Evolutionary conservation across 2,888 invertebrate genomes (phyloP).

Genomic region (Phyto melanocephala): DNA sequence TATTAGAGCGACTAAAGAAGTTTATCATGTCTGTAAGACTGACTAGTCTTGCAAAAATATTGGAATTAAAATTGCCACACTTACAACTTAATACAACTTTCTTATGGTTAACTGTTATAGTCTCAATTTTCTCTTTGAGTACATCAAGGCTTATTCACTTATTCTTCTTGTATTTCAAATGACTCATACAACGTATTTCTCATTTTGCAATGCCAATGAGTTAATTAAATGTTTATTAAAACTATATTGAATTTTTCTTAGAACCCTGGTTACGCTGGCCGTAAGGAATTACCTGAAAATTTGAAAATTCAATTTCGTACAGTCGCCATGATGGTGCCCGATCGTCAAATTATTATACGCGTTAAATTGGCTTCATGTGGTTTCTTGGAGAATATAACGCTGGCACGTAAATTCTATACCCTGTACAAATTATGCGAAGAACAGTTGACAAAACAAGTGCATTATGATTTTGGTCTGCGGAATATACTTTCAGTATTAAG

Average conservation of each 20-base stretch:
- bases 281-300: constrained; percentile 97
- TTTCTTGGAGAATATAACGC: constrained; percentile 95
- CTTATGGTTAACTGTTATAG: too few species aligned
- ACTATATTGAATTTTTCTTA: constrained; percentile 74
- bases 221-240: background rate
- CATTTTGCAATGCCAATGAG: too few species aligned
- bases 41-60: too few species aligned
- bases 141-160: too few species aligned
- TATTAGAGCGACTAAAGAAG: too few species aligned
- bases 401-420: constrained; percentile 97
- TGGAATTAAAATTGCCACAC: too few species aligned
- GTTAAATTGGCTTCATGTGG: constrained; percentile 98
- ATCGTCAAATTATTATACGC: constrained; percentile 96
- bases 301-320: constrained; percentile 98
- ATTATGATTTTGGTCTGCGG: constrained; percentile 97
- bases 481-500: constrained; percentile 96
- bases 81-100: too few species aligned
- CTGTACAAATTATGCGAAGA: constrained; percentile 98
- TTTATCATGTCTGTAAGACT: too few species aligned
- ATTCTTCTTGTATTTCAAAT: too few species aligned
- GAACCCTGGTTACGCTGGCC: constrained; percentile 98
- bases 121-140: too few species aligned
- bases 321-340: constrained; percentile 99
- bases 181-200: too few species aligned
- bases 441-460: constrained; percentile 97